phyloP scores from a whole-genome alignment of 2,797 vertebrate species.

The Anabas testudineus region DNA sequence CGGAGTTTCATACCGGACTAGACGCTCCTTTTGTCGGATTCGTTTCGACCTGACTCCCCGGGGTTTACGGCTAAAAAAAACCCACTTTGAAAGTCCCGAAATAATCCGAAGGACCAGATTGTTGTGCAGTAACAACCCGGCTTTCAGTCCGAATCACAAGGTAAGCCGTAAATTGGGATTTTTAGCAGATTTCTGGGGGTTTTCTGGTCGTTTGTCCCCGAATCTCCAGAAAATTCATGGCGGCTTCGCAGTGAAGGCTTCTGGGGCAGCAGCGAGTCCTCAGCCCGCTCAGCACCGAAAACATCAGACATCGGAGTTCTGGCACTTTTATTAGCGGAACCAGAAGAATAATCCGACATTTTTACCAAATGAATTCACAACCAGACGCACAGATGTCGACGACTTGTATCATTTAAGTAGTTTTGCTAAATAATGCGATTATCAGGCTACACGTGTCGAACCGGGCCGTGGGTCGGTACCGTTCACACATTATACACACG shows the following conservation, averaged over 20 bases:
- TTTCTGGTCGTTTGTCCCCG: conserved; percentile 79
- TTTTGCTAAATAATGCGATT: conserved; percentile 40
- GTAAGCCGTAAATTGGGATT: conserved; percentile 72
- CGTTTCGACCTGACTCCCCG: conserved; percentile 87
- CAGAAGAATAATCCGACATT: background rate
- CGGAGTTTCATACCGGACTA: conserved; percentile 90
- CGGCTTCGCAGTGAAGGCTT: conserved; percentile 83
- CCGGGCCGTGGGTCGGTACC: background rate
- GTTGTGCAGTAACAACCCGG: conserved; percentile 38
- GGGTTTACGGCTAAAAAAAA: conserved; percentile 82
- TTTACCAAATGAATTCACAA: background rate
- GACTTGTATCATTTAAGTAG: background rate
- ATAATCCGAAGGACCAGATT: conserved; percentile 32
- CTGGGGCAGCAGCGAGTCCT: conserved; percentile 70
- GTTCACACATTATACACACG: fast-evolving
- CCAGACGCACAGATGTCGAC: background rate
- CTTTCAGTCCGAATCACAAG: conserved; percentile 51
- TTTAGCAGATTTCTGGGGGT: conserved; percentile 56
- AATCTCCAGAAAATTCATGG: conserved; percentile 84
- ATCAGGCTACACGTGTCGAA: conserved; percentile 43
- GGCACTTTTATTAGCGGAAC: fast-evolving
- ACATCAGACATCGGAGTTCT: background rate
- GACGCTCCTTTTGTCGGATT: conserved; percentile 90
- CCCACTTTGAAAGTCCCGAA: conserved; percentile 64
- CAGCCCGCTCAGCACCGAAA: conserved; percentile 52